A percentile compares a stretch with the other conserved stretches of the same genome.
phyloP scores from a whole-genome alignment of 2,888 invertebrate species.

The Lepidonotus clava region DNA sequence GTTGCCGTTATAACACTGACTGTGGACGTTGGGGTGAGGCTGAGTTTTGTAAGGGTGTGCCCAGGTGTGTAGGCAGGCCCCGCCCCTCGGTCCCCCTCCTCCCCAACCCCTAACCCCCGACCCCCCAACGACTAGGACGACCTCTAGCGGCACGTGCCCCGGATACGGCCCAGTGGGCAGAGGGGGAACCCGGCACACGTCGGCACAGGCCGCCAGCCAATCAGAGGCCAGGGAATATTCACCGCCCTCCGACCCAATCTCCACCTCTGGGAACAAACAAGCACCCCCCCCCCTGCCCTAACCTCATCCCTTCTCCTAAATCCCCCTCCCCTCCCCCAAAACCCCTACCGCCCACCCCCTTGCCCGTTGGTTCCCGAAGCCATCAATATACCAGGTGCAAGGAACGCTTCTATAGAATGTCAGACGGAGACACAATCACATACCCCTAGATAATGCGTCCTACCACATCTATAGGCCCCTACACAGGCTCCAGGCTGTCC shows the following conservation, averaged over 20 bases:
- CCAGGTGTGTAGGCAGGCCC: conserved; percentile 40
- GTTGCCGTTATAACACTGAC: conserved; percentile 14
- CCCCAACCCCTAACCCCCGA: neutral
- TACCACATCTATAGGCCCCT: neutral
- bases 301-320: conserved; percentile 4
- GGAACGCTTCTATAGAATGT: conserved; percentile 20
- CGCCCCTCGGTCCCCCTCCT: conserved; percentile 6
- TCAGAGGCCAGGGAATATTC: neutral
- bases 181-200: conserved; percentile 22
- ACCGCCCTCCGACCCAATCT: conserved; percentile 14
- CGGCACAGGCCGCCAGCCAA: conserved; percentile 21
- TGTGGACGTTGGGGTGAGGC: neutral
- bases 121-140: conserved; percentile 14
- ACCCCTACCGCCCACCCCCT: neutral
- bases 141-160: conserved; percentile 50
- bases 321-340: neutral
- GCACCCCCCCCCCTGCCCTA: conserved; percentile 2
- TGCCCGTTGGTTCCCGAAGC: conserved; percentile 12
- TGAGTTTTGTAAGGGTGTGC: conserved; percentile 39
- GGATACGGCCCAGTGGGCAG: conserved; percentile 19
- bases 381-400: conserved; percentile 44
- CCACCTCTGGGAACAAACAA: conserved; percentile 31
- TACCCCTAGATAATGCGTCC: conserved; percentile 29
- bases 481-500: neutral
- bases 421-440: conserved; percentile 25